Evolutionary conservation across 2,797 vertebrate genomes (phyloP).

Genomic region (Sebastes oblongus): DNA sequence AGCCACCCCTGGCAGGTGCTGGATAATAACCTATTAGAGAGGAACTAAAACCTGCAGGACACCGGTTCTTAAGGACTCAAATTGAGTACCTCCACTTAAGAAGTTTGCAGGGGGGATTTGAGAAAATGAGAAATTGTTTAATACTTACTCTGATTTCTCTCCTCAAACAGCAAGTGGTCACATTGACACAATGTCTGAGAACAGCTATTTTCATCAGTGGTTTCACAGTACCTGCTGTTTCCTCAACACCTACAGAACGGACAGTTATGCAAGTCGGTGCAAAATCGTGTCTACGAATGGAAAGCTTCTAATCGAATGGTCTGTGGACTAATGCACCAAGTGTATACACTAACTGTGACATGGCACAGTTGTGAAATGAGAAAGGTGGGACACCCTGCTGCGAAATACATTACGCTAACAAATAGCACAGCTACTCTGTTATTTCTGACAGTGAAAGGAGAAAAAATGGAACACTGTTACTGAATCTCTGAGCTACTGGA

Average conservation of each 20-base stretch:
- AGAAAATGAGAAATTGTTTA: constrained; percentile 36
- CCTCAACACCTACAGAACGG: constrained; percentile 10
- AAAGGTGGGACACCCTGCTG: neutral
- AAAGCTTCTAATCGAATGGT: constrained; percentile 1
- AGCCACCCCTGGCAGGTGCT: constrained; percentile 1
- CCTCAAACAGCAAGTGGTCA: constrained; percentile 7
- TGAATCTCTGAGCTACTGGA: neutral
- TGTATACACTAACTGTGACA: neutral
- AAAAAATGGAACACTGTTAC: neutral
- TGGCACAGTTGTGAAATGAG: constrained; percentile 7
- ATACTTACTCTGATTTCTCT: constrained; percentile 15
- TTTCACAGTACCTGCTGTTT: constrained; percentile 21
- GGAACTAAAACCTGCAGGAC: constrained; percentile 20
- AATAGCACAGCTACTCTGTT: neutral
- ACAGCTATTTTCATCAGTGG: constrained; percentile 20
- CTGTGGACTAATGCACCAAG: constrained; percentile 4
- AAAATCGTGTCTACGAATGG: constrained; percentile 11
- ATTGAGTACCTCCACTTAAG: constrained; percentile 8
- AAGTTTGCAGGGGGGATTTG: constrained; percentile 1
- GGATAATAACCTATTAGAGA: constrained; percentile 5
- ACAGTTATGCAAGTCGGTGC: neutral
- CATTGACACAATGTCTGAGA: constrained; percentile 10
- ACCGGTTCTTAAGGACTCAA: constrained; percentile 7
- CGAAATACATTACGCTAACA: neutral
- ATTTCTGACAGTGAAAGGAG: neutral